phyloP scores from a whole-genome alignment of 2,797 vertebrate genomes.

The Limnodromus scolopaceus region DNA sequence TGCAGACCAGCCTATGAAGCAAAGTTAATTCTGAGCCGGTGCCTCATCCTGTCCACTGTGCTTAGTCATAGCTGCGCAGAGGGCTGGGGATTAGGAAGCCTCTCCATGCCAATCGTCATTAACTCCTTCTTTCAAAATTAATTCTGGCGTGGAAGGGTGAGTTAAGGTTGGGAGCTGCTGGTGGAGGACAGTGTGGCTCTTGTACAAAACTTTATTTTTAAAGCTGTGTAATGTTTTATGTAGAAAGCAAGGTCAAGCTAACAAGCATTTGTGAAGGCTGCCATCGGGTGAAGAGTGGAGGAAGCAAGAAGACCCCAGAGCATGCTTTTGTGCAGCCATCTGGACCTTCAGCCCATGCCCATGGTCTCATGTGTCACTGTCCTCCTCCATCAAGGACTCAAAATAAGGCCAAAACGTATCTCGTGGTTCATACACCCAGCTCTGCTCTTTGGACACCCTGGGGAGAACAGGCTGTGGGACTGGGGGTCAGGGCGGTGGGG shows the following conservation, averaged over 20 bases:
- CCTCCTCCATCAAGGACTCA: neutral
- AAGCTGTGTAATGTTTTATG: accelerated
- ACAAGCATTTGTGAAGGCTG: accelerated
- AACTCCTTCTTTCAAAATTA: neutral
- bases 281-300: accelerated
- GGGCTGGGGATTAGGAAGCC: neutral
- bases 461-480: neutral
- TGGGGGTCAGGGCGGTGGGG: neutral
- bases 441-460: neutral
- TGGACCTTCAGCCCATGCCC: neutral
- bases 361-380: accelerated
- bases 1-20: slow-evolving; percentile 2
- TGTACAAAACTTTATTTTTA: neutral
- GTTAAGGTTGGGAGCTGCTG: accelerated
- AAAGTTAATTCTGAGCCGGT: slow-evolving; percentile 1
- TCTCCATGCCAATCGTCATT: accelerated
- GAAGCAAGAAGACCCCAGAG: accelerated
- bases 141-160: neutral
- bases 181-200: accelerated
- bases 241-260: neutral
- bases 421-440: accelerated
- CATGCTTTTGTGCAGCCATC: neutral
- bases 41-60: neutral
- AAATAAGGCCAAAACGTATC: accelerated
- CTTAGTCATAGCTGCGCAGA: neutral